Base-by-base conservation (phyloP, 2,888 invertebrate genomes). In the Gymnocheta viridis region DNA sequence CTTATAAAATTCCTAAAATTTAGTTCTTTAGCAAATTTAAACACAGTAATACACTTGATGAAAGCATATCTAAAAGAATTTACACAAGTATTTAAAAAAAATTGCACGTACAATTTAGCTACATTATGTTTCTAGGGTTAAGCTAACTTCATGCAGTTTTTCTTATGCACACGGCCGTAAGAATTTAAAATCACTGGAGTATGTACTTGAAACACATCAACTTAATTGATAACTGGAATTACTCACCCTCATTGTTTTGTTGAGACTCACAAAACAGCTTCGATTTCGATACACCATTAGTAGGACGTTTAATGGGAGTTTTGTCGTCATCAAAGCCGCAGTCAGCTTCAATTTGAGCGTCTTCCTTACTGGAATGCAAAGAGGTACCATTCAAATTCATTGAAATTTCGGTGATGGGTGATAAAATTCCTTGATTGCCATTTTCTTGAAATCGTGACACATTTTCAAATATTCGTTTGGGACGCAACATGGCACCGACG, bases 331-430 rank as follows among this genome's bases (percentile, higher is more conserved):
- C 51, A 51, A 51, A 69, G 17, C 56, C 74, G 32, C 60, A 38
- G 6, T 72, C 73, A 4, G 19, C 38, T 4, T 73, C 62, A 6
- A 4, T 22, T 22, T 54, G 19, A n/a, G 60, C 44, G 0, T 69
- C 54, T 4, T 2, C 10, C 4, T 51, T 17, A 24, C 4, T 27
- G 0, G 44, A 51, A 44, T 56, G 47, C 49, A 86, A 70, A 14
- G 79, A 67, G 22, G 86, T 78, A n/a, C 78, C 85, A n/a, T 64
- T 82, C 60, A 86, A 82, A 27, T 85, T 86, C 49, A 78, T 73
- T 0, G 86, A 82, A 51, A 86, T 82, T 29, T 85, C 86, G 0
- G 86, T 77, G 2, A 86, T 84, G 5, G 86, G 86, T 12, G 86
- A 85, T 12, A 86, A 70, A 29, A 72, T 66, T 4, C 17, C 35